Conservation (phyloP, 2,113 vertebrate species). For the Tympanuchus pallidicinctus region DNA sequence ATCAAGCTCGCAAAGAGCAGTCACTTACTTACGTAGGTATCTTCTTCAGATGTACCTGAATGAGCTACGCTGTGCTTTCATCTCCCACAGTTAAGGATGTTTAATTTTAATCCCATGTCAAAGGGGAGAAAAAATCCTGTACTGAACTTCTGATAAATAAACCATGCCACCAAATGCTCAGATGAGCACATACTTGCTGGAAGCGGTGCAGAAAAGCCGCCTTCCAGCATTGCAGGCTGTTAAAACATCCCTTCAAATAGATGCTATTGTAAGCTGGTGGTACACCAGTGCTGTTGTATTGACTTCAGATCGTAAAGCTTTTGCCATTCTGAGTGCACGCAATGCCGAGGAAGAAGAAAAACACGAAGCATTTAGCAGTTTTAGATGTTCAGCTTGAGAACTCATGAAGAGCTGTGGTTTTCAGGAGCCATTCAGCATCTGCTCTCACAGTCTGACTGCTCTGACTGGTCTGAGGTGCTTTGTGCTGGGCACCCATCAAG, state of each 20-base stretch:
- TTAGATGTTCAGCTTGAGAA: neutral
- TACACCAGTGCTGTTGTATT: neutral
- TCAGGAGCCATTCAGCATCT: neutral
- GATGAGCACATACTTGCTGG: slow-evolving; percentile 55
- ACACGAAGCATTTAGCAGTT: neutral
- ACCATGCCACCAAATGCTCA: neutral
- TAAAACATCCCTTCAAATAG: neutral
- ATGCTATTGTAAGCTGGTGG: neutral
- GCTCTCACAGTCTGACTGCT: slow-evolving; percentile 27
- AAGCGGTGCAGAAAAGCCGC: neutral
- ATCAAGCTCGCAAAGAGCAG: neutral
- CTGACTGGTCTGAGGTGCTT: slow-evolving; percentile 13
- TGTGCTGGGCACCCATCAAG: neutral
- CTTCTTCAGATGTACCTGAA: neutral
- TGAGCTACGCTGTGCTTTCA: slow-evolving; percentile 2
- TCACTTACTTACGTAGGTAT: rapidly evolving
- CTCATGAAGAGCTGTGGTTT: neutral
- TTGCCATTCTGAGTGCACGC: neutral
- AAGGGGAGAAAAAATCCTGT: neutral
- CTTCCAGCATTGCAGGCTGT: slow-evolving; percentile 24
- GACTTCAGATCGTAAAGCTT: neutral
- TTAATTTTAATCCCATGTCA: slow-evolving; percentile 48
- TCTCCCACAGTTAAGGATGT: neutral
- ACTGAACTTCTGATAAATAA: slow-evolving; percentile 57
- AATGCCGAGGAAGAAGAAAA: neutral